Evolutionary conservation across 1,140 invertebrate genomes (phyloP), one percentile per base, ranked within the genome.

Genomic region (Drosophila arizonae): DNA sequence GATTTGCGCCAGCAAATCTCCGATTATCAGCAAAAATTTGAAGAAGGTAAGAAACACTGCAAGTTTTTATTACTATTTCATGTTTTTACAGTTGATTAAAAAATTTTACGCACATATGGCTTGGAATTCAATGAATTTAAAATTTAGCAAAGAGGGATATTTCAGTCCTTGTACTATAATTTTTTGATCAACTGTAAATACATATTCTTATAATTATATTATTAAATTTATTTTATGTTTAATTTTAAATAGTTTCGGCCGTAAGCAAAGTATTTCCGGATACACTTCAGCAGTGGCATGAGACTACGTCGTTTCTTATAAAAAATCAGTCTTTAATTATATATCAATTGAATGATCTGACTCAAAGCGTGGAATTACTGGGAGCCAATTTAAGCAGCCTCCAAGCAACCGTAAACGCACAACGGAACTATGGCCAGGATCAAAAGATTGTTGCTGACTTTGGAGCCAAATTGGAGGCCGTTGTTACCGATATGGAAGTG

Each of bases 251-350:
- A 95, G 94, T 94, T 33, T 93, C 93, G 61, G 93, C 93, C 13
- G 93, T 93, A 46, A 94, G 92, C 81, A 93, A 94, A 90, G 93
- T 93, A 56, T 92, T 94, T 71, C 94, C 94, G 11, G 94, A 94
- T 67, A 93, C 93, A 15, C 76, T 95, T 21, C 94, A 94, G 70
- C 93, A 94, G 77, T 94, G 93, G 80, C 94, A 94, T 74, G 93
- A 94, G n/a, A 81, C 94, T 11, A 93, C 93, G 24, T 93, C 92
- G 81, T 92, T 93, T 64, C 90, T 95, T 13, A 92, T 94, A 52
- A 93, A 93, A 58, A 95, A 95, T 87, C 94, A 94, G 81, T 94
- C 93, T 0, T 64, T 61, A 24, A 74, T 89, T 30, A 61, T 76
- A 46, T 57, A 58, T 6, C 81, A 88, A 46, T 65, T 91, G 57